A percentile compares a stretch with the other conserved stretches of the same genome.
Evolutionary conservation across 1,140 invertebrate species (phyloP).

Genomic region (Pseudomyrmex concolor): DNA sequence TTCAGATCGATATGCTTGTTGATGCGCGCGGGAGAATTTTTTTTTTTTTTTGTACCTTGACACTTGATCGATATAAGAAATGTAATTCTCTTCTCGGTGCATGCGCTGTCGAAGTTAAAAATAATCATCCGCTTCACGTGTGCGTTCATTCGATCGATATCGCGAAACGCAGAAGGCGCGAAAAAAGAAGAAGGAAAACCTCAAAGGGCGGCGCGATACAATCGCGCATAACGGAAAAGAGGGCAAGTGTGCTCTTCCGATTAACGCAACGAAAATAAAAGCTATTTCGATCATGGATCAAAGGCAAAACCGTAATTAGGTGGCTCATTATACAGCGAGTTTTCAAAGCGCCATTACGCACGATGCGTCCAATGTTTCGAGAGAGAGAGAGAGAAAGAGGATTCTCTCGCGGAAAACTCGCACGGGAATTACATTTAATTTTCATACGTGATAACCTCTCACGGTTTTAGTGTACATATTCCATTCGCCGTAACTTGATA

Average conservation of each 20-base stretch:
- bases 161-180: background rate
- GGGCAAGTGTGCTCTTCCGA: conserved; percentile 18
- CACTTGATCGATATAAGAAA: no score
- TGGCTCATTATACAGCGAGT: conserved; percentile 53
- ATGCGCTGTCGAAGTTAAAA: background rate
- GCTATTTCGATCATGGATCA: conserved; percentile 38
- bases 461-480: conserved; percentile 21
- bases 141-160: background rate
- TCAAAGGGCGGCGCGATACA: conserved; percentile 4
- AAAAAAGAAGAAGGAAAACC: background rate
- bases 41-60: background rate
- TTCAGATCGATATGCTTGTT: no score
- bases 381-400: background rate
- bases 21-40: no score
- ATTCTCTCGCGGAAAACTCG: conserved; percentile 48
- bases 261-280: conserved; percentile 59
- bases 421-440: conserved; percentile 41
- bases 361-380: background rate
- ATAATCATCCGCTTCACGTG: background rate
- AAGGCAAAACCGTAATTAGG: conserved; percentile 65
- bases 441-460: conserved; percentile 7
- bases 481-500: background rate
- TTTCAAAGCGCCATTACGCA: conserved; percentile 34
- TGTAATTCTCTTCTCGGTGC: no score
- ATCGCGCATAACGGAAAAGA: background rate